These are phyloP conservation scores for Ranitomeya imitator DNA, from an alignment of 2,113 vertebrate species.

Conservation along the genomic window DNA sequence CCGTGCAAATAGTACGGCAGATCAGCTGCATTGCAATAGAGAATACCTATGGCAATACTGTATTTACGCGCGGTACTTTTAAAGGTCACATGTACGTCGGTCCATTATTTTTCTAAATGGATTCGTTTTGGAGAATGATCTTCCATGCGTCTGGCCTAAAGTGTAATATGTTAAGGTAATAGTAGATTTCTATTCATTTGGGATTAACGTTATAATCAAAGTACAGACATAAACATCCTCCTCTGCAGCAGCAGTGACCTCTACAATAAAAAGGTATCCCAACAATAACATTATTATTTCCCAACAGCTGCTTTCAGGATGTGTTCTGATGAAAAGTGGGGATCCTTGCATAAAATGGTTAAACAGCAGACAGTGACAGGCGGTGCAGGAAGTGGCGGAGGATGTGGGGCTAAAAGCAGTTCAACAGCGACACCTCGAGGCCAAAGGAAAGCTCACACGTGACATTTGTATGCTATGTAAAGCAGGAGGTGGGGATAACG, in stretches of 20 bases:
- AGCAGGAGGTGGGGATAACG: background rate
- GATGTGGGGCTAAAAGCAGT: slow-evolving; percentile 67
- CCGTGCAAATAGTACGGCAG: background rate
- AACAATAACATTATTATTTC: slow-evolving; percentile 58
- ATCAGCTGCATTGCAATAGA: background rate
- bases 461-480: background rate
- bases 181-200: slow-evolving; percentile 27
- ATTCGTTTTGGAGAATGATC: background rate
- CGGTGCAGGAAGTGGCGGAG: slow-evolving; percentile 9
- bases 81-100: background rate
- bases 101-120: background rate
- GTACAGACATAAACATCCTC: slow-evolving; percentile 58
- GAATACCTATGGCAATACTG: background rate
- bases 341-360: slow-evolving; percentile 62
- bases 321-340: slow-evolving; percentile 61
- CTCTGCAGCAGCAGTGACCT: slow-evolving; percentile 45
- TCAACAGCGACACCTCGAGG: slow-evolving; percentile 81
- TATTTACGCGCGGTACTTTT: background rate
- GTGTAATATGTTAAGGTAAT: slow-evolving; percentile 42
- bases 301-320: slow-evolving; percentile 66
- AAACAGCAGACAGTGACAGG: slow-evolving; percentile 58
- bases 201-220: slow-evolving; percentile 52
- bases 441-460: slow-evolving; percentile 52
- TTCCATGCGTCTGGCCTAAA: background rate
- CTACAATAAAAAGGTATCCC: slow-evolving; percentile 53